A percentile compares a stretch with the other conserved stretches of the same genome.
phyloP scores from a whole-genome alignment of 2,113 vertebrate genomes.

The Mobula birostris region DNA sequence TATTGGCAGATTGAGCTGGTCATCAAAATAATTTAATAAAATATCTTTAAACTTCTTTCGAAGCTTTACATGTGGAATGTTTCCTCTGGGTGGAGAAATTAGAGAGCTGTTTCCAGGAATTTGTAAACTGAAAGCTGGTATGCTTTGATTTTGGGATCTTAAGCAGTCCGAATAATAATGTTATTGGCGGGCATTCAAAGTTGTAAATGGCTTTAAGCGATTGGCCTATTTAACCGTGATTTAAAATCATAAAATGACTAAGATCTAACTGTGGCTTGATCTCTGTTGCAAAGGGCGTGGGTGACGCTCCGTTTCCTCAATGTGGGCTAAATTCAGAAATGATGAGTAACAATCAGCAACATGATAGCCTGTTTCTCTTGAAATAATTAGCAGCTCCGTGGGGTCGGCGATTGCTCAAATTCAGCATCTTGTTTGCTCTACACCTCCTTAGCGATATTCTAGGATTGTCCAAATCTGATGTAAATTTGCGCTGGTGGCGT shows the following conservation, averaged over 20 bases:
- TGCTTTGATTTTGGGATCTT: background rate
- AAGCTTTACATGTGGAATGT: background rate
- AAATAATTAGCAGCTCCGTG: background rate
- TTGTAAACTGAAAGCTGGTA: background rate
- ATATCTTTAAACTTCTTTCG: background rate
- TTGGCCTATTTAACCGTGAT: slow-evolving; percentile 24
- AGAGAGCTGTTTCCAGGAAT: background rate
- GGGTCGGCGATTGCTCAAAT: background rate
- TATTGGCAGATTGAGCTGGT: background rate
- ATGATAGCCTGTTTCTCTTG: background rate
- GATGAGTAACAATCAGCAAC: background rate
- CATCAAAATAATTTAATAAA: background rate
- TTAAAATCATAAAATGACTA: slow-evolving; percentile 14
- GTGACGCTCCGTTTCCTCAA: background rate
- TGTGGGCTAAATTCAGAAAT: background rate
- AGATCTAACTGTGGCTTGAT: background rate
- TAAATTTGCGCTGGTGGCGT: background rate
- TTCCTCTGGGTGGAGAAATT: background rate
- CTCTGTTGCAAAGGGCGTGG: slow-evolving; percentile 26
- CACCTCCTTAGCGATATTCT: background rate
- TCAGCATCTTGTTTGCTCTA: background rate
- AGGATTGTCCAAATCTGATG: background rate
- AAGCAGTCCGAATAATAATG: background rate
- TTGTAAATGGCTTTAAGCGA: background rate
- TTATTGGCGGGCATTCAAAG: background rate